Evolutionary conservation across 2,113 vertebrate genomes (phyloP).

Genomic region (Rhineura floridana): DNA sequence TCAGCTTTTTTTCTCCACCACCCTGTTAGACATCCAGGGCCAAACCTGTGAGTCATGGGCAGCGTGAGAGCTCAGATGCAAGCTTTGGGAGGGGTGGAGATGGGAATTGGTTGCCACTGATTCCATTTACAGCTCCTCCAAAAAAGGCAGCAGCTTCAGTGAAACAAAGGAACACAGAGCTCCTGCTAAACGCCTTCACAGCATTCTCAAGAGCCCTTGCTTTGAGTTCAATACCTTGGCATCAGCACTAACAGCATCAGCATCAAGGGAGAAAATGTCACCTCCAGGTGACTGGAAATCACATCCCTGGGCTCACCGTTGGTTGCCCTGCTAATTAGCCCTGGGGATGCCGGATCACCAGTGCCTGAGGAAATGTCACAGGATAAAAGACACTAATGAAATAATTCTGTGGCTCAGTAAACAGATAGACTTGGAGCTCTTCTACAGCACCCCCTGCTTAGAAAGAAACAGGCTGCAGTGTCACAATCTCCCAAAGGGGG

Average conservation of each 20-base stretch:
- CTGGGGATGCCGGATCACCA: background rate
- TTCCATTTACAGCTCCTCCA: background rate
- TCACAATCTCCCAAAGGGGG: background rate
- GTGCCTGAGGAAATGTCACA: conserved; percentile 28
- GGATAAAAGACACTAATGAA: conserved; percentile 27
- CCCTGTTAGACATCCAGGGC: background rate
- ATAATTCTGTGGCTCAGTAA: conserved; percentile 2
- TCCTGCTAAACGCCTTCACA: background rate
- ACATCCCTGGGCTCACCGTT: background rate
- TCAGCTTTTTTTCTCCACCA: background rate
- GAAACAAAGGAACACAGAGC: background rate
- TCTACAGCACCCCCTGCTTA: background rate
- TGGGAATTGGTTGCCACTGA: background rate
- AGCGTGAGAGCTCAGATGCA: background rate
- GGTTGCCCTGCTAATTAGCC: background rate
- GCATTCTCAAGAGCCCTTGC: background rate
- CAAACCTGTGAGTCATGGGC: background rate
- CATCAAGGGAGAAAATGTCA: background rate
- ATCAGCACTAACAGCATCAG: background rate
- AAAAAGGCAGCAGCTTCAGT: background rate
- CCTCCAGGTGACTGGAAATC: background rate
- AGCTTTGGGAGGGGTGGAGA: background rate
- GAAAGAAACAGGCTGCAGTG: background rate
- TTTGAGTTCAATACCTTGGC: accelerated
- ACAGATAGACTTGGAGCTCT: background rate